Evolutionary conservation across 2,888 invertebrate species (phyloP), one percentile per base, ranked within the genome.

Genomic region (Nipponacmea schrenckii): DNA sequence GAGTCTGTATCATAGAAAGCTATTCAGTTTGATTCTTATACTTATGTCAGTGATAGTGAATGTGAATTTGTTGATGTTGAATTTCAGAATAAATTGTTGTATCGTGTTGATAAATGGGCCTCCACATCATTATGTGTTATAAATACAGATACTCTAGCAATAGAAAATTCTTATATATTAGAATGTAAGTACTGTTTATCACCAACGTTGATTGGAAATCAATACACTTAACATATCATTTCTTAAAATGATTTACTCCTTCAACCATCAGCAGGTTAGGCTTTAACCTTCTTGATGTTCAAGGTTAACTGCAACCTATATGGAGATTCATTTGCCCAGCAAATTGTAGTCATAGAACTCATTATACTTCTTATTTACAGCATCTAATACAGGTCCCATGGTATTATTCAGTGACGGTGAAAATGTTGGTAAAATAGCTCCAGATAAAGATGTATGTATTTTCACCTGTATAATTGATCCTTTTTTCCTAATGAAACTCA

Each of bases 361-460:
- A 8, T 39, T 31, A 31, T 39, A 1, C 8, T 5, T 39, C 3
- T 8, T 39, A 39, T 8, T 71, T 74, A 14, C 74, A 86, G 87
- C 84, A 44, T 82, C 84, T 74, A 81, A 81, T 62, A 79, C 80
- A 48, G 90, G 91, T 39, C 90, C 91, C 73, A 91, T 90, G 79
- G 90, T 90, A 2, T 89, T 92, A 90, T 95, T 95, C 87, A 94
- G 94, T 64, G 95, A 95, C 89, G 94, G 94, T 45, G 93, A 94
- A 79, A 92, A 92, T 83, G 90, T 95, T 72, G 94, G 94, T 81
- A 93, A 94, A 82, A 93, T 95, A 74, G 93, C 93, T 72, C 92
- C 94, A 27, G 93, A 93, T 64, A 93, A 94, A 91, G 94, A 95
- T 90, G 94, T 94, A 89, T 91, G 84, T 81, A 48, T 68, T 56